These are phyloP conservation scores for Thymallus thymallus DNA, from an alignment of 2,113 vertebrate species.

Conservation along the genomic window DNA sequence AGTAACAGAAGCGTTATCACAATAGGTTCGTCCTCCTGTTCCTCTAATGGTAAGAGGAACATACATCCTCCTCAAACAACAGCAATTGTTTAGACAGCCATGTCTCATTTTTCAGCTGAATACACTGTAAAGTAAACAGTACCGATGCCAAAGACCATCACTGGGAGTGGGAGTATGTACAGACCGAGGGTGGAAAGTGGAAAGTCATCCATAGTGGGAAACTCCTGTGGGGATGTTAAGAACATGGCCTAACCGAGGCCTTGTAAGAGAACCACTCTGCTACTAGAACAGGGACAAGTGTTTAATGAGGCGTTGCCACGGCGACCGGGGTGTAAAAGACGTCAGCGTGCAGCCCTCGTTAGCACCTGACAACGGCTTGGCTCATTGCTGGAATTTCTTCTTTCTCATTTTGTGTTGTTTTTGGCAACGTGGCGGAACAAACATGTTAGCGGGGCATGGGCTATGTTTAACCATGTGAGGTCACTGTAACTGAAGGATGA, in stretches of 20 bases:
- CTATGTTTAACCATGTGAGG: slow-evolving; percentile 66
- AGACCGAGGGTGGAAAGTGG: too few species aligned
- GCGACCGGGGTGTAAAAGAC: slow-evolving; percentile 50
- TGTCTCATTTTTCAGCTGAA: not conserved
- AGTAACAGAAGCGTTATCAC: not conserved
- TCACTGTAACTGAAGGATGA: slow-evolving; percentile 43
- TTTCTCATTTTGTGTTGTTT: slow-evolving; percentile 45
- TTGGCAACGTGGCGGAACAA: not conserved
- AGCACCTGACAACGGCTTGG: slow-evolving; percentile 57
- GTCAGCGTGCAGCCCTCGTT: slow-evolving; percentile 62
- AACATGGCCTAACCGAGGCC: slow-evolving; percentile 19
- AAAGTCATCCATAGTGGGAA: too few species aligned
- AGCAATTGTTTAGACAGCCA: not conserved
- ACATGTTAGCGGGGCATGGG: too few species aligned
- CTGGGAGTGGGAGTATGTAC: not conserved
- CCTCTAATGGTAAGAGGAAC: not conserved
- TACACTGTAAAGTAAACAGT: not conserved
- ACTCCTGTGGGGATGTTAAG: not conserved
- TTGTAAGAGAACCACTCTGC: slow-evolving; percentile 13
- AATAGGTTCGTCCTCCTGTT: not conserved
- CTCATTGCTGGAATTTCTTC: slow-evolving; percentile 55
- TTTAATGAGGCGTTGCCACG: slow-evolving; percentile 57
- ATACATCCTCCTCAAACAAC: not conserved
- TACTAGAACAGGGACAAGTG: slow-evolving; percentile 45
- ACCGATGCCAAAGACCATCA: not conserved